A percentile compares a stretch with the other conserved stretches of the same genome.
phyloP scores from a whole-genome alignment of 2,888 invertebrate genomes.

The Leptura quadrifasciata region DNA sequence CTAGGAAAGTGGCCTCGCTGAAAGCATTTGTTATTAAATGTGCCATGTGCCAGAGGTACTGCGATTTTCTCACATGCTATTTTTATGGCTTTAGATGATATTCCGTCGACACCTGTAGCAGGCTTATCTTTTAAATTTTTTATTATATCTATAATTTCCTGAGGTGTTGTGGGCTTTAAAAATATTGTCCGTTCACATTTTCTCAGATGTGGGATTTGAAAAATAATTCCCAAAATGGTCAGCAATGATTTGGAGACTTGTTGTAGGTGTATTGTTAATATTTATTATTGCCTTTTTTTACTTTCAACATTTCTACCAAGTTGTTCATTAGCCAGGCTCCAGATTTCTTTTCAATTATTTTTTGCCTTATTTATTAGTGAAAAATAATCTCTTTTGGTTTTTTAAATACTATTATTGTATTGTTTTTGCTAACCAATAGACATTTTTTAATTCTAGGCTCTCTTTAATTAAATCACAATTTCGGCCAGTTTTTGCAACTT shows the following conservation, averaged over 20 bases:
- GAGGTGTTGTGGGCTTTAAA: too few relatives aligned
- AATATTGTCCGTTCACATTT: not conserved
- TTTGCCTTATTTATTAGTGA: not conserved
- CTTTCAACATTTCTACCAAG: not conserved
- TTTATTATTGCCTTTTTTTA: not conserved
- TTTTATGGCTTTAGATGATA: too few relatives aligned
- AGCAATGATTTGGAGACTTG: not conserved
- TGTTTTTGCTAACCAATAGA: not conserved
- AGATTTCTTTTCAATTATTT: too few relatives aligned
- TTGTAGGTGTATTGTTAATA: not conserved
- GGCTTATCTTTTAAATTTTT: too few relatives aligned
- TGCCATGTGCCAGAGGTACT: too few relatives aligned
- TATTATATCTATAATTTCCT: too few relatives aligned
- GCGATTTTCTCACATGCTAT: not conserved
- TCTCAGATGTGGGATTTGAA: not conserved
- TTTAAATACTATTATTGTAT: too few relatives aligned
- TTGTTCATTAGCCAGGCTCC: too few relatives aligned
- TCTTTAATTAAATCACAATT: not conserved
- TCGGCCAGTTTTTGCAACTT: too few relatives aligned
- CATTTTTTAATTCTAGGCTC: not conserved
- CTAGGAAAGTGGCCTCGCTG: too few relatives aligned
- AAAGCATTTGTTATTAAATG: not conserved
- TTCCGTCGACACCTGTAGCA: too few relatives aligned
- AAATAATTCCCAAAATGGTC: not conserved
- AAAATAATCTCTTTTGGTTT: too few relatives aligned